Base-by-base conservation (phyloP, 2,888 invertebrate genomes). In the Spodoptera exigua region DNA sequence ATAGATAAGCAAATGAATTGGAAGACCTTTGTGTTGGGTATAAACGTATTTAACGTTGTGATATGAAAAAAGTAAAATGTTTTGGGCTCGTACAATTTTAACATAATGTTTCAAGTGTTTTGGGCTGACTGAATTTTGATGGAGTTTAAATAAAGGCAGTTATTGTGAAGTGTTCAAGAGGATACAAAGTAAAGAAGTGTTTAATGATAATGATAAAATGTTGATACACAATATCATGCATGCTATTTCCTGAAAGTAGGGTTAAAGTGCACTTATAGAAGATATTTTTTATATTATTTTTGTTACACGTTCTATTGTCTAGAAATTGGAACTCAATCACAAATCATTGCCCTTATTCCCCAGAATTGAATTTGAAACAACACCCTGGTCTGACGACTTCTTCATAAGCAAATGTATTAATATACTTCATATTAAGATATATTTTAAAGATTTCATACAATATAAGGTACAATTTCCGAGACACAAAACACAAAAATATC, bases 1-100 rank as follows among this genome's bases (percentile, higher is more conserved):
- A 91, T 84, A 91, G 93, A 93, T 93, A 93, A 92, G 89, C 89
- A 91, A 92, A 93, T 93, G 93, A 93, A 91, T 93, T 92, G 93
- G 93, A 93, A 93, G 86, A 77, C 85, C 82, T 89, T 92, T 90
- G 87, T 88, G 86, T 87, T 79, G 79, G 80, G 58, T 72, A 70
- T 79, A 72, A 65, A 73, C 79, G 83, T 84, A 87, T 90, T 87
- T 86, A 83, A 83, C 81, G 80, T 82, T 82, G 77, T 70, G 78
- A 74, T 82, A 81, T 78, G 27, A 70, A 76, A 71, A 74, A 76
- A 64, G 71, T 76, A 79, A 80, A 82, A 85, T 83, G 81, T 84
- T 84, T 80, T 78, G 61, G 47, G 61, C 59, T 27, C 61, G 66
- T 58, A 63, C 72, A 79, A 75, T 80, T 79, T 76, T 61, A 73